Percentiles rank a stretch among this genome's conserved stretches.
These are phyloP conservation scores for Apteryx owenii DNA, from an alignment of 2,113 vertebrate species.

Conservation along the genomic window DNA sequence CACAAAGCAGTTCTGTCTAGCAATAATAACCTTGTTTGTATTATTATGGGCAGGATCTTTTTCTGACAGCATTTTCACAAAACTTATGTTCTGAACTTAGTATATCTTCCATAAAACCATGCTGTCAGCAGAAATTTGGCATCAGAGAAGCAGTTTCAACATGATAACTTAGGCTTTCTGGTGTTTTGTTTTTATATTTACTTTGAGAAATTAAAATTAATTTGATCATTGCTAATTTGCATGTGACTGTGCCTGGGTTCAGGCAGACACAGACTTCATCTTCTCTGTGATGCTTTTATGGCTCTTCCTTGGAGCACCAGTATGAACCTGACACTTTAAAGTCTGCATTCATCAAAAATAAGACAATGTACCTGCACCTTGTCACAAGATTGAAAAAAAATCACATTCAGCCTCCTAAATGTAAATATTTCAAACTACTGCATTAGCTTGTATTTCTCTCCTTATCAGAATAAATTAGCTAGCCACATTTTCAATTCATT, in stretches of 20 bases:
- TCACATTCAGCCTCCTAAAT: background rate
- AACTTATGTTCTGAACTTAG: constrained; percentile 7
- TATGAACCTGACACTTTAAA: background rate
- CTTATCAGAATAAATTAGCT: background rate
- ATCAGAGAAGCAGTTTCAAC: constrained; percentile 21
- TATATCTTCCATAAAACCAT: constrained; percentile 27
- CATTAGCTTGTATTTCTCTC: background rate
- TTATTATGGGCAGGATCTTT: background rate
- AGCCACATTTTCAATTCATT: background rate
- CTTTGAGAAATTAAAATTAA: constrained; percentile 49
- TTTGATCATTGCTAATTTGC: background rate
- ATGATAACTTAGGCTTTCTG: background rate
- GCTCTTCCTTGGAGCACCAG: background rate
- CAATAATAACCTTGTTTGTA: background rate
- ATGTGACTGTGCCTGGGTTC: background rate
- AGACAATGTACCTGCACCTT: background rate
- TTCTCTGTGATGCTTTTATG: background rate
- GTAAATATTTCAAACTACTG: background rate
- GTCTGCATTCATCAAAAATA: background rate
- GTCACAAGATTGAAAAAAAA: background rate
- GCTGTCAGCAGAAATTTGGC: constrained; percentile 55
- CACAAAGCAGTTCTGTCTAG: background rate
- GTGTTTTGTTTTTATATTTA: constrained; percentile 51
- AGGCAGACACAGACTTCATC: background rate
- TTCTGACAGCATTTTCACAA: constrained; percentile 44